A percentile compares a stretch with the other conserved stretches of the same genome.
These are phyloP conservation scores for Drosophila anomelani DNA, from an alignment of 2,888 invertebrate species.

Conservation along the genomic window DNA sequence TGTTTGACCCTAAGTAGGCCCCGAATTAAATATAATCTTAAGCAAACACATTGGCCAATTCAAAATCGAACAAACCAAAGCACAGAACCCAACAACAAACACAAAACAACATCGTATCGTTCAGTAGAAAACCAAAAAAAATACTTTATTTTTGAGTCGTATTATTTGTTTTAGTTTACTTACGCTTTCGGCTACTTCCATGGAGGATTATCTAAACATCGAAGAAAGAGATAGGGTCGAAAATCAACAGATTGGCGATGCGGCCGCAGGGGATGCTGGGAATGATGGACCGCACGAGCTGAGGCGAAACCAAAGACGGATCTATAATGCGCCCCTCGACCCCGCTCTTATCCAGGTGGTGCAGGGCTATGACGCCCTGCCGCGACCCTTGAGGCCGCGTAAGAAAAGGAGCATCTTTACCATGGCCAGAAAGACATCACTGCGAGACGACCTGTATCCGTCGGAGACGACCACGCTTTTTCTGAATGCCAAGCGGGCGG, in stretches of 20 bases:
- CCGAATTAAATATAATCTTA: not conserved
- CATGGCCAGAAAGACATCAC: slow-evolving; percentile 40
- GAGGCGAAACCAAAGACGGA: slow-evolving; percentile 36
- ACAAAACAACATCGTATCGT: slow-evolving; percentile 19
- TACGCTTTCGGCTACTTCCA: not conserved
- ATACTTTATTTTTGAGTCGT: slow-evolving; percentile 55
- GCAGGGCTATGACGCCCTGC: slow-evolving; percentile 36
- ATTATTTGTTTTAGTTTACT: slow-evolving; percentile 36
- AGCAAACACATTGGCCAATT: not conserved
- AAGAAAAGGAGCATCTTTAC: slow-evolving; percentile 70
- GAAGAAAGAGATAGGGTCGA: not conserved
- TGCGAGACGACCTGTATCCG: slow-evolving; percentile 31
- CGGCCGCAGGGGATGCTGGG: slow-evolving; percentile 21
- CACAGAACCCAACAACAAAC: slow-evolving; percentile 11
- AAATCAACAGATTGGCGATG: slow-evolving; percentile 18
- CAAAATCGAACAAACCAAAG: not conserved
- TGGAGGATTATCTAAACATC: not conserved
- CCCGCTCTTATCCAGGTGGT: slow-evolving; percentile 51
- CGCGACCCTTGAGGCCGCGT: slow-evolving; percentile 19
- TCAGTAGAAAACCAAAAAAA: slow-evolving; percentile 34
- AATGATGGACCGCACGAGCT: slow-evolving; percentile 41
- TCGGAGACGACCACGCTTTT: slow-evolving; percentile 53
- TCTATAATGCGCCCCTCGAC: slow-evolving; percentile 61
- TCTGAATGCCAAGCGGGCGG: slow-evolving; percentile 55
- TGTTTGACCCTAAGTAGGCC: not conserved